Percentiles rank a stretch among this genome's conserved stretches.
Evolutionary conservation across 2,888 invertebrate species (phyloP).

Genomic region (Opisthograptis luteolata): DNA sequence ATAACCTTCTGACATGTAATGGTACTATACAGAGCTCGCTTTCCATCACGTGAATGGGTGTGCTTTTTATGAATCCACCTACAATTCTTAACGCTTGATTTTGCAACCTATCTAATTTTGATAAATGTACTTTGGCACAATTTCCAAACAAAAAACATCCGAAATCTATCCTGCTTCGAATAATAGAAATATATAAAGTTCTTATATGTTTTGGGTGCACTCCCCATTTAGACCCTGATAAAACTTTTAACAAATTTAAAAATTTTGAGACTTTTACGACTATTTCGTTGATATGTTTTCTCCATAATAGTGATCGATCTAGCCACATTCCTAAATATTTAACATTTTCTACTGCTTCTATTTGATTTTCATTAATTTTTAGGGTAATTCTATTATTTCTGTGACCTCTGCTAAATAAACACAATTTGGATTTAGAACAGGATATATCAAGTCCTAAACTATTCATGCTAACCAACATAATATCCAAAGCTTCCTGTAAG

Average conservation of each 20-base stretch:
- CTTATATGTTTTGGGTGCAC: constrained; percentile 1
- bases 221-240: constrained; percentile 1
- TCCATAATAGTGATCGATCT: no score
- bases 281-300: neutral
- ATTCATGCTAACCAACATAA: neutral
- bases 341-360: neutral
- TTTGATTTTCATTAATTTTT: neutral
- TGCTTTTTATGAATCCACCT: no score
- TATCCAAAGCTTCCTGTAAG: neutral
- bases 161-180: no score
- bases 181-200: no score
- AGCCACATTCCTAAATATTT: neutral
- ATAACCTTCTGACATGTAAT: no score
- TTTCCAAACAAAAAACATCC: no score
- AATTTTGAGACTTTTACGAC: neutral
- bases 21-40: no score
- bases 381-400: neutral
- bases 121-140: no score
- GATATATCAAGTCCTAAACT: neutral
- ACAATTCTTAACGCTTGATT: no score
- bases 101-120: no score
- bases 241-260: neutral
- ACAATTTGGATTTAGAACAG: neutral
- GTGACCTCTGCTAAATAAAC: neutral
- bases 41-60: no score